A percentile compares a stretch with the other conserved stretches of the same genome.
These are phyloP conservation scores for Aleiodes testaceus DNA, from an alignment of 2,888 invertebrate genomes.

Conservation along the genomic window DNA sequence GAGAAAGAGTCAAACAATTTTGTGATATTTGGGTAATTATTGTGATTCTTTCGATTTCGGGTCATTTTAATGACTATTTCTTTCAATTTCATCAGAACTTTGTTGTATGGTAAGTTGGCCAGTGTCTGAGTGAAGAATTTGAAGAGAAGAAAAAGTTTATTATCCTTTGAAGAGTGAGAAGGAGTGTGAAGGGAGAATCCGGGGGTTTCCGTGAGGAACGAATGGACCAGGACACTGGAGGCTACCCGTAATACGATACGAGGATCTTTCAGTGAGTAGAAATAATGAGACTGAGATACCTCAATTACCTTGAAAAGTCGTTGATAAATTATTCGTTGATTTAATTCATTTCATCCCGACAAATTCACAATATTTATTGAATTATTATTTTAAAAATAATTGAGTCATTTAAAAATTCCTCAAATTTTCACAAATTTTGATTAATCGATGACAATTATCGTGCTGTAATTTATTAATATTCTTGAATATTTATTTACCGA, in stretches of 20 bases:
- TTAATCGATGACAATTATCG: background rate
- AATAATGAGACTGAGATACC: constrained; percentile 39
- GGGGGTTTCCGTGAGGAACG: constrained; percentile 33
- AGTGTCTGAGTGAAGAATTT: constrained; percentile 5
- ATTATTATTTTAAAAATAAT: too few relatives aligned
- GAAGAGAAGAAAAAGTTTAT: background rate
- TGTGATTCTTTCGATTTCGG: constrained; percentile 9
- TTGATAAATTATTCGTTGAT: too few relatives aligned
- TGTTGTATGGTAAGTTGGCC: constrained; percentile 10
- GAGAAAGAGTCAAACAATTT: too few relatives aligned
- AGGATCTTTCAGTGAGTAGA: constrained; percentile 52
- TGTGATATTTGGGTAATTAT: background rate
- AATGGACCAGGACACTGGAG: constrained; percentile 49
- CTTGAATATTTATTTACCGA: constrained; percentile 12
- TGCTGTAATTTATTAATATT: background rate
- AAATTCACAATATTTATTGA: background rate
- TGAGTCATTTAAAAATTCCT: background rate
- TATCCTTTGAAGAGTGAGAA: constrained; percentile 29
- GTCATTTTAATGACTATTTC: background rate
- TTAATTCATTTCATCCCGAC: background rate
- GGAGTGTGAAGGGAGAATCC: constrained; percentile 17
- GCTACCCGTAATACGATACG: constrained; percentile 51
- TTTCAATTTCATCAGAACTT: background rate
- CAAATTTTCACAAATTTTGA: background rate
- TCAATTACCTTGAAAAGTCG: background rate